Percentiles rank a stretch among this genome's conserved stretches.
Conservation (phyloP, 2,888 invertebrate genomes). For the Lamellibrachia columna region DNA sequence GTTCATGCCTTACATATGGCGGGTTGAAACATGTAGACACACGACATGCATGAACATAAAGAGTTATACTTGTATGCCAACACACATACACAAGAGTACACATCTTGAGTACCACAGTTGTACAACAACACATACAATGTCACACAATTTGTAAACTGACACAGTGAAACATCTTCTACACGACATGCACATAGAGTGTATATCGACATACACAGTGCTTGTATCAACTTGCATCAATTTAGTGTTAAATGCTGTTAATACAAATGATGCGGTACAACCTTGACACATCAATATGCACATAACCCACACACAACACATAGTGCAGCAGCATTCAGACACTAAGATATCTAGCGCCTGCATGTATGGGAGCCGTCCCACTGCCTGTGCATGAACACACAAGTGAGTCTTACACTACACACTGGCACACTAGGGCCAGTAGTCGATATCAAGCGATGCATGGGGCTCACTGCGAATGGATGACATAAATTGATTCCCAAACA, state of each 20-base stretch:
- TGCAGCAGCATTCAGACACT: not conserved
- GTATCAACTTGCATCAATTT: not conserved
- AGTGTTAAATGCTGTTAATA: not conserved
- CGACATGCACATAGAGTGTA: not conserved
- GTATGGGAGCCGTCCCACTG: not conserved
- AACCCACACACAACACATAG: not conserved
- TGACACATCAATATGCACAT: not conserved
- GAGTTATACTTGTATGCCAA: not conserved
- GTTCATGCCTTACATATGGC: too few relatives aligned
- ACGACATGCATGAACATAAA: too few relatives aligned
- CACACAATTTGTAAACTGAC: not conserved
- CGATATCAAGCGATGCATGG: not conserved
- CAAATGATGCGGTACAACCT: not conserved
- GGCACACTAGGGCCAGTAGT: conserved; percentile 4
- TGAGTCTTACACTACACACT: not conserved
- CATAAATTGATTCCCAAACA: conserved; percentile 5
- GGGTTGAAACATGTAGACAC: too few relatives aligned
- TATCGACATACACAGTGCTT: too few relatives aligned
- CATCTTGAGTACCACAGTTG: not conserved
- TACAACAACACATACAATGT: not conserved
- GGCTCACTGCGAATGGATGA: not conserved
- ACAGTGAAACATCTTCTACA: not conserved
- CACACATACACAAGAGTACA: not conserved
- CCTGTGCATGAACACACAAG: not conserved
- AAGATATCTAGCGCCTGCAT: not conserved